Base-by-base conservation (phyloP, 35 echinoderm and acorn worm genomes). In the Apostichopus japonicus region DNA sequence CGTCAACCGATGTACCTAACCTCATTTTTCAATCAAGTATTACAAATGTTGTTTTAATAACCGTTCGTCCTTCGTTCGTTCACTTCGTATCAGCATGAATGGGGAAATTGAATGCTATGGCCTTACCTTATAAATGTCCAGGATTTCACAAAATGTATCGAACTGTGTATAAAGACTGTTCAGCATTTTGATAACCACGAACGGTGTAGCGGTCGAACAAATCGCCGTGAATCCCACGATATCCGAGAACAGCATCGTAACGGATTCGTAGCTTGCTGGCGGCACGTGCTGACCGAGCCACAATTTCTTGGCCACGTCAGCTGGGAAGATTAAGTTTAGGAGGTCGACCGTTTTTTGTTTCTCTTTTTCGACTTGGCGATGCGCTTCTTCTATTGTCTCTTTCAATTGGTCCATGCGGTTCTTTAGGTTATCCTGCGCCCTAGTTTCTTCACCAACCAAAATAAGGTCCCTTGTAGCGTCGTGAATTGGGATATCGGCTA, bases 81-180 rank as follows among this genome's bases (percentile, higher is more conserved):
- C 63, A 75, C 15, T 75, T 75, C 2, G 16, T 23, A 23, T 75
- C 13, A 21, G 71, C 17, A 75, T 75, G 21, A 75, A 75, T 75
- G 6, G 71, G 71, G 11, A 75, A 75, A 15, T 75, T n/a, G n/a
- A 21, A 75, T 75, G 17, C 15, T 15, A 75, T 75, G 19, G 15
- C 56, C 95, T 87, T 92, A 98, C 97, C 94, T 98, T 98, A 72
- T 98, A 98, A 58, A 98, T 91, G 80, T 98, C 97, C 14, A 96
- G 33, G 51, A 94, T 94, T 16, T 94, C 95, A 62, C 94, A 96
- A 87, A 94, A 96, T 14, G 93, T 93, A 75, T 98, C 97, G 55
- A 98, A 98, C 65, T 94, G 56, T 0, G 97, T 98, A 71, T 98
- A 98, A 1, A 98, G 94, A 16, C 16, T 94, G 71, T 96, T 98